Evolutionary conservation across 2,888 invertebrate species (phyloP).

Genomic region (Sthenelais limicola): DNA sequence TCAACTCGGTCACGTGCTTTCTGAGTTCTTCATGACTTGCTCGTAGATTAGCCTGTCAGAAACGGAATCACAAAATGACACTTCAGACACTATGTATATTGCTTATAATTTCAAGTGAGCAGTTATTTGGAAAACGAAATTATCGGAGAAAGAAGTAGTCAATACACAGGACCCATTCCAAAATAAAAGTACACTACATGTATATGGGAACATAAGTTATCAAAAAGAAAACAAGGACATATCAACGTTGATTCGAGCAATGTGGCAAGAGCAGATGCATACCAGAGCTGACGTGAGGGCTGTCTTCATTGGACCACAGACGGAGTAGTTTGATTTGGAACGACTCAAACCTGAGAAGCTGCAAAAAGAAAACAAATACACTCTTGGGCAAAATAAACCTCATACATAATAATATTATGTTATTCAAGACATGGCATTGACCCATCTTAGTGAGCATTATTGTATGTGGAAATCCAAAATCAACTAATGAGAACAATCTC

Average conservation of each 20-base stretch:
- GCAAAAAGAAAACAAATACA: not conserved
- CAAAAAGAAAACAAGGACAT: too few relatives aligned
- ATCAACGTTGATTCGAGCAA: too few relatives aligned
- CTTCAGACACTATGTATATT: not conserved
- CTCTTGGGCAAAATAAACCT: too few relatives aligned
- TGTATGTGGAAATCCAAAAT: too few relatives aligned
- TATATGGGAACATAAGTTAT: too few relatives aligned
- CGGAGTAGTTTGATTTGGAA: not conserved
- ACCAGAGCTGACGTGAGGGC: conserved; percentile 30
- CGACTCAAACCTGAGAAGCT: not conserved
- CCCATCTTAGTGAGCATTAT: too few relatives aligned
- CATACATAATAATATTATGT: too few relatives aligned
- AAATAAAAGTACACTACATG: too few relatives aligned
- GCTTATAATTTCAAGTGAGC: not conserved
- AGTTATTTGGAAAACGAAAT: not conserved
- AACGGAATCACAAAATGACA: not conserved
- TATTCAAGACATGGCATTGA: too few relatives aligned
- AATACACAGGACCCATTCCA: too few relatives aligned
- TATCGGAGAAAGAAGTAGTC: not conserved
- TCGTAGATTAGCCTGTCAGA: conserved; percentile 65
- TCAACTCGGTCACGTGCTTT: conserved; percentile 61
- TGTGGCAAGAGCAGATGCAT: not conserved
- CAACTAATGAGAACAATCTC: too few relatives aligned
- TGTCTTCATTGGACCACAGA: conserved; percentile 14
- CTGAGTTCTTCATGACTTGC: conserved; percentile 66